These are phyloP conservation scores for Galleria mellonella DNA, from an alignment of 1,140 invertebrate species.

Conservation along the genomic window DNA sequence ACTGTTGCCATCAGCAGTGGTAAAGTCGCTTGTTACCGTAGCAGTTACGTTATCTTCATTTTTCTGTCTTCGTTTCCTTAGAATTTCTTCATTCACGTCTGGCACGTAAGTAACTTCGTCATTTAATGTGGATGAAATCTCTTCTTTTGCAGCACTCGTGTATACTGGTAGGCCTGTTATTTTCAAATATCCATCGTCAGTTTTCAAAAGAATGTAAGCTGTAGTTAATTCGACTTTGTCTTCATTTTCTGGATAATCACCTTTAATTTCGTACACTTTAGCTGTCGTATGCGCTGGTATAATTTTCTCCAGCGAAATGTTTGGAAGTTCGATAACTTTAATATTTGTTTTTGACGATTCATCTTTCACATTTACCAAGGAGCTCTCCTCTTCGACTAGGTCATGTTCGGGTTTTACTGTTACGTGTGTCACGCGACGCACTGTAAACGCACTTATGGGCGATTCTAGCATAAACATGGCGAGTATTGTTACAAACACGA, in stretches of 20 bases:
- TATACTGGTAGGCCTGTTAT: background rate
- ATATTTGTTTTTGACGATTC: constrained; percentile 20
- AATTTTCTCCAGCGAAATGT: background rate
- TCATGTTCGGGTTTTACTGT: constrained; percentile 13
- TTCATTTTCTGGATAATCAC: background rate
- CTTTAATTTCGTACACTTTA: background rate
- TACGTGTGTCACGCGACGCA: constrained; percentile 7
- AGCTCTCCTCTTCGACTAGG: constrained; percentile 32
- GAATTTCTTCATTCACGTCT: background rate
- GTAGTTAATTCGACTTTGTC: constrained; percentile 1
- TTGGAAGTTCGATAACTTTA: background rate
- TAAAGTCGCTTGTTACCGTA: background rate
- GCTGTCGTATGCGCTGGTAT: background rate
- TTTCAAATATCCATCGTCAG: background rate
- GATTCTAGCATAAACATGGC: constrained; percentile 12
- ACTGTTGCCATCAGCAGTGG: too few species aligned
- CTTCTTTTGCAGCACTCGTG: background rate
- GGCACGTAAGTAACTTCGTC: background rate
- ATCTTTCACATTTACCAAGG: constrained; percentile 28
- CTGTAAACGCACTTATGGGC: constrained; percentile 16
- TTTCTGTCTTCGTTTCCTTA: background rate
- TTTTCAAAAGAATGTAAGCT: background rate
- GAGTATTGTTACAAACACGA: constrained; percentile 21
- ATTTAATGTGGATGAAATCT: background rate
- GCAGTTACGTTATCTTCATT: background rate